Evolutionary conservation across 2,797 vertebrate species (phyloP), one percentile per base, ranked within the genome.

Genomic region (Iguana delicatissima): DNA sequence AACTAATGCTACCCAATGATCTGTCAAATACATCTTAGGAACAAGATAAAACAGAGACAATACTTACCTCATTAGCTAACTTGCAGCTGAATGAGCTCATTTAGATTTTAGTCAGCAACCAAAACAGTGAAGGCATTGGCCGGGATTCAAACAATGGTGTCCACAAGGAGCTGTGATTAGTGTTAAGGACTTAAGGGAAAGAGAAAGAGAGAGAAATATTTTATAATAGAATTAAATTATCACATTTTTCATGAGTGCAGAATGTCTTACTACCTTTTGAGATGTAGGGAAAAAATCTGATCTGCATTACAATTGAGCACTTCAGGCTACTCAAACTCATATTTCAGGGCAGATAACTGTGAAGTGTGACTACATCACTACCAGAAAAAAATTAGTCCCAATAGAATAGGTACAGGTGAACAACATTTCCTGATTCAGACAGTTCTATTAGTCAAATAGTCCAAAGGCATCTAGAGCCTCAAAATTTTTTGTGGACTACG

Each of bases 1-100:
- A 80, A 38, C 67, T 88, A 89, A 55, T 64, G n/a, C 74, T 74
- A 62, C 38, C 8, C 59, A 69, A 83, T 84, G 77, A 80, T 57
- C 72, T 86, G 55, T 69, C 67, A 81, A 85, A 80, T 72, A 16
- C 50, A 57, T 84, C 32, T 80, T 80, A 77, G 52, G 20, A 88
- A 55, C 7, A 26, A 69, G 67, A 57, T 76, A 74, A 86, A 62
- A 72, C 38, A 89, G 29, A 35, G 22, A 35, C 16, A 2, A 29
- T 76, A 67, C 1, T 76, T 76, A 52, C 14, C 1, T 88, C 50
- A 88, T 88, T 88, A 80, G 62, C 12, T 73, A 29, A 32, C 46
- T 89, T 16, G n/a, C 20, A 85, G 26, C 14, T 76, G 14, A 82
- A 57, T 24, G n/a, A 89, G 22, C 52, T 59, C 8, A 26, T 82